Conservation (phyloP, 2,113 vertebrate species). For the Pelecanoides urinatrix region DNA sequence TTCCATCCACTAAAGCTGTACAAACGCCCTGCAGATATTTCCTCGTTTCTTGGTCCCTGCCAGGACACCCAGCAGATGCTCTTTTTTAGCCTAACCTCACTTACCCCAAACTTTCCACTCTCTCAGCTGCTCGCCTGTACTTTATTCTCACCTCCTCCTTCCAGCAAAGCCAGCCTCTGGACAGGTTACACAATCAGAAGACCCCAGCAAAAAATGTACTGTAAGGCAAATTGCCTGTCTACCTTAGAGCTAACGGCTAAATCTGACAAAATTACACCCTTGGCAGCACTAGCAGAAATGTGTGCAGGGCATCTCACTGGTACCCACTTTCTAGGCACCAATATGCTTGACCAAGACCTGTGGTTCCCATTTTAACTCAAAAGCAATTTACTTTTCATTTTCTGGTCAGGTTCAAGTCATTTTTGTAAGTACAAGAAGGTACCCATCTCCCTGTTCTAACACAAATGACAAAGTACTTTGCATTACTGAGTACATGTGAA, state of each 20-base stretch:
- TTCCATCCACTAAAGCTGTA: neutral
- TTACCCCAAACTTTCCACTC: neutral
- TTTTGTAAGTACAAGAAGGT: neutral
- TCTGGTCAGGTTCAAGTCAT: neutral
- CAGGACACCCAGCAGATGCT: neutral
- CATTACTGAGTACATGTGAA: fast-evolving
- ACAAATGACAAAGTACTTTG: neutral
- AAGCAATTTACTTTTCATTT: neutral
- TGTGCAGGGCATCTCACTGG: neutral
- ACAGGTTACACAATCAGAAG: neutral
- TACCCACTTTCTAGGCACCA: neutral
- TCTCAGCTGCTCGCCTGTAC: neutral
- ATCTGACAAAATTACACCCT: neutral
- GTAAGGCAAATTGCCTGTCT: neutral
- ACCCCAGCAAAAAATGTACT: neutral
- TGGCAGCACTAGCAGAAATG: neutral
- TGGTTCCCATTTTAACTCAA: neutral
- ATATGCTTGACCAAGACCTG: neutral
- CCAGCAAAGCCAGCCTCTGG: neutral
- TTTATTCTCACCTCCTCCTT: neutral
- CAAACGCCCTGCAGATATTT: neutral
- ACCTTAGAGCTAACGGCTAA: neutral
- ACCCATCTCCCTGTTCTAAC: neutral
- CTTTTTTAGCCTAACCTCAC: neutral
- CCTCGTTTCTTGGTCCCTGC: neutral